Evolutionary conservation across 53 echinoderm and acorn worm species (phyloP).

Genomic region (Antedon mediterranea): DNA sequence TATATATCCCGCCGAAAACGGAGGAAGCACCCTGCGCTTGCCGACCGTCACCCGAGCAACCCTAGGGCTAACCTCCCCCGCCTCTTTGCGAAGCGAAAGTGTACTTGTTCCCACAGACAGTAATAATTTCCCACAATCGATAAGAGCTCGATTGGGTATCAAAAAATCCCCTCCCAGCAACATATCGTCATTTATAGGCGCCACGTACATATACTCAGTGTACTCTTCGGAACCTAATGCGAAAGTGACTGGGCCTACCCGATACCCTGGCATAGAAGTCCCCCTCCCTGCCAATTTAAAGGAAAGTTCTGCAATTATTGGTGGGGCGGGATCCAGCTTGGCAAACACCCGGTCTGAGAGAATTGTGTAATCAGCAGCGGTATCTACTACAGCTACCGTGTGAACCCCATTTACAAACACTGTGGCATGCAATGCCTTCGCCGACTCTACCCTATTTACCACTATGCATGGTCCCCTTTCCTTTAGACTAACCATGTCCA

Average conservation of each 20-base stretch:
- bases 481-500: no score
- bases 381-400: no score
- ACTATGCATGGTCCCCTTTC: no score
- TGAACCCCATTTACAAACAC: no score
- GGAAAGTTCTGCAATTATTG: no score
- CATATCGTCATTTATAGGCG: slow-evolving; percentile 33
- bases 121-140: background rate
- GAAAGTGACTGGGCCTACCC: slow-evolving; percentile 18
- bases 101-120: background rate
- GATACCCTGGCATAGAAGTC: slow-evolving; percentile 10
- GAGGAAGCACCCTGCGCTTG: slow-evolving; percentile 2
- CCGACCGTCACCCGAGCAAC: slow-evolving; percentile 5
- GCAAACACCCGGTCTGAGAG: no score
- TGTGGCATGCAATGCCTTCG: no score
- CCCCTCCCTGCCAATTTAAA: slow-evolving; percentile 18
- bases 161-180: slow-evolving; percentile 18
- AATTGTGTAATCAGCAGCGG: no score
- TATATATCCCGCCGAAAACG: background rate
- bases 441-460: no score
- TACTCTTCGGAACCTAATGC: slow-evolving; percentile 9
- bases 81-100: slow-evolving; percentile 2
- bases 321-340: no score
- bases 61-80: background rate
- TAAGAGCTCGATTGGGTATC: background rate
- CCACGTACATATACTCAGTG: slow-evolving; percentile 22